Conservation (phyloP, 1,140 invertebrate species). For the Trachymyrmex septentrionalis region DNA sequence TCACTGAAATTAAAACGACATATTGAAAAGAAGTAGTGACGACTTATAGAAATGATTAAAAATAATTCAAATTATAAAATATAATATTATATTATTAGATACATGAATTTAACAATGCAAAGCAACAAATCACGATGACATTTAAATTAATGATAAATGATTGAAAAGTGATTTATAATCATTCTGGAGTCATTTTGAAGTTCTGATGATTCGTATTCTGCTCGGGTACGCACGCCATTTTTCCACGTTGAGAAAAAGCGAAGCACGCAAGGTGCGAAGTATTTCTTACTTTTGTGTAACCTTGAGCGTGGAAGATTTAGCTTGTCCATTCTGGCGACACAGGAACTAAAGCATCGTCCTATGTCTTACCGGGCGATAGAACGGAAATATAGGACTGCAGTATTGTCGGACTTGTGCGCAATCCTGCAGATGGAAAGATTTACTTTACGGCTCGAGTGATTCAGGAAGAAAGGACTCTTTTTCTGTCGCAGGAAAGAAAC, state of each 20-base stretch:
- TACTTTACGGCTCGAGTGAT: slow-evolving; percentile 63
- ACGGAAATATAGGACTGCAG: slow-evolving; percentile 56
- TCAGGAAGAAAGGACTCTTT: slow-evolving; percentile 55
- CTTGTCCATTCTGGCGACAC: slow-evolving; percentile 36
- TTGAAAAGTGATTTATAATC: too few relatives aligned
- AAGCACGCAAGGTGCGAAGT: slow-evolving; percentile 4
- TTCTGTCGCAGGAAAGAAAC: slow-evolving; percentile 47
- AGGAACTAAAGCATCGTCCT: slow-evolving; percentile 36
- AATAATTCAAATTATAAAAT: too few relatives aligned
- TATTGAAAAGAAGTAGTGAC: too few relatives aligned
- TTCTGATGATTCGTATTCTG: too few relatives aligned
- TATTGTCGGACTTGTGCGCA: slow-evolving; percentile 55
- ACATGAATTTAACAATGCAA: too few relatives aligned
- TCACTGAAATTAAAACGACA: too few relatives aligned
- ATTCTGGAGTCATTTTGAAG: too few relatives aligned
- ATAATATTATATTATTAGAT: too few relatives aligned
- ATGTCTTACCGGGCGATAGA: slow-evolving; percentile 49
- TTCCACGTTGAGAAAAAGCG: not conserved
- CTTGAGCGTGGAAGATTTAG: slow-evolving; percentile 58
- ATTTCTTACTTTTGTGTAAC: slow-evolving; percentile 26
- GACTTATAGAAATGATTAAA: too few relatives aligned
- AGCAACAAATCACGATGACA: too few relatives aligned
- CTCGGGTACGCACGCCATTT: not conserved
- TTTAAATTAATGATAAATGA: too few relatives aligned
- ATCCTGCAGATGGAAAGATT: slow-evolving; percentile 61